These are phyloP conservation scores for Atta texana DNA, from an alignment of 1,140 invertebrate species.

Conservation along the genomic window DNA sequence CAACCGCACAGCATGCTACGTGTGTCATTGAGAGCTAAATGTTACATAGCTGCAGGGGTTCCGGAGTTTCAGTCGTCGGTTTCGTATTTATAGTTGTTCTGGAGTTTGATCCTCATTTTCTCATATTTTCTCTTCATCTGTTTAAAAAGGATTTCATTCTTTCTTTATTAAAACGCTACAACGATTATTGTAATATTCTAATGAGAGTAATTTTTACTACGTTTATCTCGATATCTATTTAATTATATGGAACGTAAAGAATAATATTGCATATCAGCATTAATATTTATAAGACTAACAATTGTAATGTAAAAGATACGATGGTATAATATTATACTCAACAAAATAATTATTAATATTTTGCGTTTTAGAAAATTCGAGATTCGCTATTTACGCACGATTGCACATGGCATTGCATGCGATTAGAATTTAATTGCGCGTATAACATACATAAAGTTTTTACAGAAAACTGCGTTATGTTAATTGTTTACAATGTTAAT, in stretches of 20 bases:
- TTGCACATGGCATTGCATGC: not conserved
- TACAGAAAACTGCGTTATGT: not conserved
- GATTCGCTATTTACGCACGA: not conserved
- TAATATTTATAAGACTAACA: not conserved
- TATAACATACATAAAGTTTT: not conserved
- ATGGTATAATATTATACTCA: not conserved
- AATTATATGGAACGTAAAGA: not conserved
- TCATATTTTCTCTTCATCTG: not conserved
- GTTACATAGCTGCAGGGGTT: slow-evolving; percentile 46
- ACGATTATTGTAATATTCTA: slow-evolving; percentile 13
- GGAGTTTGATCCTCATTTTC: not conserved
- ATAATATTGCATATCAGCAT: not conserved
- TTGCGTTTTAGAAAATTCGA: not conserved
- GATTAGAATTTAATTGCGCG: not conserved
- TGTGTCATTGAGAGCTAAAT: slow-evolving; percentile 67
- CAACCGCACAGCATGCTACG: slow-evolving; percentile 67
- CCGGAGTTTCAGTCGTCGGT: slow-evolving; percentile 27
- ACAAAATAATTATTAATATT: not conserved
- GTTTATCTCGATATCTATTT: not conserved
- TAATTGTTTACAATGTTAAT: not conserved
- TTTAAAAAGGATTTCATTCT: not conserved
- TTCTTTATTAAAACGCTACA: not conserved
- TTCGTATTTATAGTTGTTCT: slow-evolving; percentile 38
- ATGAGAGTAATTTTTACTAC: not conserved
- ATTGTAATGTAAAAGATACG: not conserved